phyloP scores from a whole-genome alignment of 2,888 invertebrate genomes.

The Steinernema carpocapsae region DNA sequence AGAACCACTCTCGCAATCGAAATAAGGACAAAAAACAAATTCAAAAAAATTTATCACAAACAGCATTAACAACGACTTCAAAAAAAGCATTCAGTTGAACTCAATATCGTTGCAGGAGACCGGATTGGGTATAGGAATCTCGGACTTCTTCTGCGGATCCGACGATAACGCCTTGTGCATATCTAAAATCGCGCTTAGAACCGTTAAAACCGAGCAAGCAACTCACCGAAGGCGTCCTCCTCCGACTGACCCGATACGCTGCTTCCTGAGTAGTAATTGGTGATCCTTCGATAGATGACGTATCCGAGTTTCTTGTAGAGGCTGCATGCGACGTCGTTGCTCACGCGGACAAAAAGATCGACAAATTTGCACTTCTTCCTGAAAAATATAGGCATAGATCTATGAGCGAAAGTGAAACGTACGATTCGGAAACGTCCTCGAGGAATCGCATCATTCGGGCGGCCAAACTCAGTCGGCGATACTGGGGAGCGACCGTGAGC shows the following conservation, averaged over 20 bases:
- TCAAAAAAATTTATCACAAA: neutral
- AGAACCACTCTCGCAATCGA: too few relatives aligned
- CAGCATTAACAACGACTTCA: neutral
- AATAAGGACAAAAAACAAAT: conserved; percentile 12
- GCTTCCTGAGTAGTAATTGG: conserved; percentile 97
- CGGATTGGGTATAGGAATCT: conserved; percentile 89
- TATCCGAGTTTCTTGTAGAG: conserved; percentile 97
- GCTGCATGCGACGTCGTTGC: conserved; percentile 93
- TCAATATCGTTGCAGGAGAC: conserved; percentile 72
- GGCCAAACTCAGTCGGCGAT: conserved; percentile 87
- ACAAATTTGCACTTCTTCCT: conserved; percentile 96
- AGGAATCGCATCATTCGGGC: conserved; percentile 89
- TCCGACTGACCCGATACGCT: too few relatives aligned
- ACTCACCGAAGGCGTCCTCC: conserved; percentile 94
- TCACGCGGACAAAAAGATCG: conserved; percentile 95
- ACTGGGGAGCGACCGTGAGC: conserved; percentile 91
- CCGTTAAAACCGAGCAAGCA: conserved; percentile 41
- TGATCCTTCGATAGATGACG: conserved; percentile 90
- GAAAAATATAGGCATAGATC: conserved; percentile 69
- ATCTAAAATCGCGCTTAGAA: conserved; percentile 81
- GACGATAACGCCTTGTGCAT: conserved; percentile 96
- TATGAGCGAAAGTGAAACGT: conserved; percentile 36
- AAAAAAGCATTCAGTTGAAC: conserved; percentile 38
- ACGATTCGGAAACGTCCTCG: conserved; percentile 92
- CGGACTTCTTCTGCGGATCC: conserved; percentile 87